Base-by-base conservation (phyloP, 2,888 invertebrate genomes). In the Megamerina dolium region DNA sequence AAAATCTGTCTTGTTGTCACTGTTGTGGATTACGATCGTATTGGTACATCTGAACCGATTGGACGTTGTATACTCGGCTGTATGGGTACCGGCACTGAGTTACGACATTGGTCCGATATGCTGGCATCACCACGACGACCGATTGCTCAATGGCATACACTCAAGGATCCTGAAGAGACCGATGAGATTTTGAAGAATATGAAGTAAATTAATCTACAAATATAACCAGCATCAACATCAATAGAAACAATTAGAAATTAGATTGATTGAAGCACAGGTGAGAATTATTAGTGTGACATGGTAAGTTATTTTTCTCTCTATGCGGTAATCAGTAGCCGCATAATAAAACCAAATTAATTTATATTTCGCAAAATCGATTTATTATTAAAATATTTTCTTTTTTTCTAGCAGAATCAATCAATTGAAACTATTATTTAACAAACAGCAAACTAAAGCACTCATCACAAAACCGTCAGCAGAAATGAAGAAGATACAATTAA, bases 31-130 rank as follows among this genome's bases (percentile, higher is more conserved):
- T 99, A 99, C 77, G 99, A 99, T 78, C 90, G 99, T 73, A 96
- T 99, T 75, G 99, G 99, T 55, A 97, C 97, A 45, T 97, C 97
- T 64, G 99, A 99, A 75, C 97, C 97, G 38, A 99, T 99, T 70
- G 99, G 99, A 56, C 90, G 93, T 75, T 92, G 93, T 57, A 83
- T 96, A 55, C 81, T 99, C 61, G 99, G 99, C 42, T 95, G 94
- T 77, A 94, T 92, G 75, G 94, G 94, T 61, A 89, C 89, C 51
- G 99, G 99, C 56, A 96, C 97, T 26, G 99, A 99, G 74, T 77
- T 99, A 53, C 88, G 97, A 61, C 99, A 99, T 76, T 99, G 99
- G 99, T 96, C 96, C 54, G 99, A 99, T 75, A 99, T 99, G 99
- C 76, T 99, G 75, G 97, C 99, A 62, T 95, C 95, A 60, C 99